These are phyloP conservation scores for Petroica traversi DNA, from an alignment of 2,113 vertebrate genomes.

Conservation along the genomic window DNA sequence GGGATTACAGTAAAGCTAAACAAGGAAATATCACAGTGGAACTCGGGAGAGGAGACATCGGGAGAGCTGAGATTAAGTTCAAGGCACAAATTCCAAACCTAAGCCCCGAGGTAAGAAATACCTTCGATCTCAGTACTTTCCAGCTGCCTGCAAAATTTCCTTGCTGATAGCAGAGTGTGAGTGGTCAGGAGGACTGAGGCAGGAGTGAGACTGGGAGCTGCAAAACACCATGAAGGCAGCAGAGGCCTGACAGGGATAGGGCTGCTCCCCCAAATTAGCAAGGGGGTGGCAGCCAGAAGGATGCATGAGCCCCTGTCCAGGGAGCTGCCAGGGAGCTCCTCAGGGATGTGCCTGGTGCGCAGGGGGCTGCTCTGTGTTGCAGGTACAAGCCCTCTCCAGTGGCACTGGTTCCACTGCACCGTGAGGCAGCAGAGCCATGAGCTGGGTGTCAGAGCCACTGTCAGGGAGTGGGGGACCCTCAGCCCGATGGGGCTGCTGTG, in stretches of 20 bases:
- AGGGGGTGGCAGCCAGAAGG: rapidly evolving
- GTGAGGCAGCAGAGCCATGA: not conserved
- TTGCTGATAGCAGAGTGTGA: not conserved
- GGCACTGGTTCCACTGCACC: not conserved
- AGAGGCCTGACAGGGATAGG: not conserved
- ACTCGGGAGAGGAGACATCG: not conserved
- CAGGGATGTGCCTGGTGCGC: not conserved
- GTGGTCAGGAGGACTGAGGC: not conserved
- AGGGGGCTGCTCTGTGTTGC: rapidly evolving
- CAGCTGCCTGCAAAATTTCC: not conserved
- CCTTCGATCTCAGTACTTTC: rapidly evolving
- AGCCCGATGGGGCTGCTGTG: not conserved
- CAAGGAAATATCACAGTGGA: not conserved
- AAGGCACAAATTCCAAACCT: not conserved
- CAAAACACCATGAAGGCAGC: not conserved
- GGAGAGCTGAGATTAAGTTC: not conserved
- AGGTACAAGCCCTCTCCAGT: not conserved
- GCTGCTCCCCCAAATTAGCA: rapidly evolving
- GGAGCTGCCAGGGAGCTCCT: not conserved
- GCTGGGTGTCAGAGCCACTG: not conserved
- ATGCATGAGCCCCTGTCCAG: not conserved
- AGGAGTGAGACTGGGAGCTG: not conserved
- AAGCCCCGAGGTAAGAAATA: not conserved
- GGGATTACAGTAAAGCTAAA: not conserved
- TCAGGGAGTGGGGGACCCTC: not conserved